A percentile compares a stretch with the other conserved stretches of the same genome.
These are phyloP conservation scores for Listronotus bonariensis DNA, from an alignment of 1,140 invertebrate genomes.

Conservation along the genomic window DNA sequence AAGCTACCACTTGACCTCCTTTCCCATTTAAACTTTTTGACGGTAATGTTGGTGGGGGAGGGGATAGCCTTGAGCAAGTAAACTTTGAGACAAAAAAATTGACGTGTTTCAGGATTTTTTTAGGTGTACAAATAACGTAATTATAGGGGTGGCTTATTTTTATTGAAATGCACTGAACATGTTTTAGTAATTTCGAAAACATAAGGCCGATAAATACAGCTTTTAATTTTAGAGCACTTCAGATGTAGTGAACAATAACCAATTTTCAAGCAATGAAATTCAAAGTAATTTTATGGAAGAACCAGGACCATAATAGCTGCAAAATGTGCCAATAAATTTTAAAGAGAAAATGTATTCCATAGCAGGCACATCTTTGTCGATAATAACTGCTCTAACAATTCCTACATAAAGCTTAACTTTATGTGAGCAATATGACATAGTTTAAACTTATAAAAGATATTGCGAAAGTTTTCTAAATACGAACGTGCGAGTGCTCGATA, in stretches of 20 bases:
- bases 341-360: slow-evolving; percentile 3
- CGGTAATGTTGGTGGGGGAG: no score
- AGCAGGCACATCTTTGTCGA: background rate
- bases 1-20: no score
- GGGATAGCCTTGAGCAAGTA: no score
- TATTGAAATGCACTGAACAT: no score
- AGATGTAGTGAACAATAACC: background rate
- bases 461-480: slow-evolving; percentile 17
- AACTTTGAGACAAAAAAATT: no score
- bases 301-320: background rate
- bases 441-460: slow-evolving; percentile 18
- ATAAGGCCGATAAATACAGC: no score
- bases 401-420: slow-evolving; percentile 17
- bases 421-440: slow-evolving; percentile 21
- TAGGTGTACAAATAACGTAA: no score
- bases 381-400: slow-evolving; percentile 11
- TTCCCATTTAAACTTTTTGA: no score
- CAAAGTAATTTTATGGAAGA: slow-evolving; percentile 2
- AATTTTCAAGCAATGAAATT: background rate
- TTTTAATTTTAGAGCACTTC: no score
- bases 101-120: no score
- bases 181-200: no score
- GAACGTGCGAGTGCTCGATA: slow-evolving; percentile 1
- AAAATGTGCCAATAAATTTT: background rate
- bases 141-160: no score